Evolutionary conservation across 30 jellyfish, hydroid and myxozoan species (phyloP).

Genomic region (Hydractinia echinata): DNA sequence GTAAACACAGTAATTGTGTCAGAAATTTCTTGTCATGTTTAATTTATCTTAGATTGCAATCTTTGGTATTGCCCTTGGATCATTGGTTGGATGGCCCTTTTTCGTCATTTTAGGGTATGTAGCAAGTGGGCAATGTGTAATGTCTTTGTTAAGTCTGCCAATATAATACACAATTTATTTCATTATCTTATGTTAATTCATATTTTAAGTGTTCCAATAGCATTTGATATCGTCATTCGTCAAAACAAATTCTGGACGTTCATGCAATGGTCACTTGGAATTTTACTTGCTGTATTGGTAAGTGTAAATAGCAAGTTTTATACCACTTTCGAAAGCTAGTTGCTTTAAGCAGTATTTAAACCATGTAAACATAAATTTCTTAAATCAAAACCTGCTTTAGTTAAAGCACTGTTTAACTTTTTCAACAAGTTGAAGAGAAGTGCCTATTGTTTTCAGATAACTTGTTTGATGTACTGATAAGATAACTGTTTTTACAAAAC

Average conservation of each 20-base stretch:
- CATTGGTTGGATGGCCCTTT: slow-evolving; percentile 98
- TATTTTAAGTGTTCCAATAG: slow-evolving; percentile 77
- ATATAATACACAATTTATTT: background rate
- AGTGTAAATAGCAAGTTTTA: background rate
- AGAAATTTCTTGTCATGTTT: background rate
- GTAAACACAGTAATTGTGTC: background rate
- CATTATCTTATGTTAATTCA: background rate
- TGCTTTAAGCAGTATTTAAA: no score
- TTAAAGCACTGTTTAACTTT: no score
- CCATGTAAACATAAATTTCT: no score
- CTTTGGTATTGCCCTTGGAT: slow-evolving; percentile 89
- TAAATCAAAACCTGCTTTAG: no score
- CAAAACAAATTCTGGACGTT: slow-evolving; percentile 63
- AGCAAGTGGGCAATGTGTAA: background rate
- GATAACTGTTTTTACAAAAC: no score
- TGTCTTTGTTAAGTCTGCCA: background rate
- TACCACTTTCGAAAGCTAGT: no score
- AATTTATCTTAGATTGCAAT: slow-evolving; percentile 65
- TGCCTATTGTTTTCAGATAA: no score
- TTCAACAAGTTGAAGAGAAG: no score
- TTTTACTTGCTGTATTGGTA: slow-evolving; percentile 91
- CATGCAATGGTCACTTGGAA: slow-evolving; percentile 74
- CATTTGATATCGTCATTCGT: slow-evolving; percentile 59
- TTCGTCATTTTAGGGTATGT: slow-evolving; percentile 86
- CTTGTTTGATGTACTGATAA: no score